Conservation (phyloP, 2,113 vertebrate genomes). For the Tachysurus fulvidraco region DNA sequence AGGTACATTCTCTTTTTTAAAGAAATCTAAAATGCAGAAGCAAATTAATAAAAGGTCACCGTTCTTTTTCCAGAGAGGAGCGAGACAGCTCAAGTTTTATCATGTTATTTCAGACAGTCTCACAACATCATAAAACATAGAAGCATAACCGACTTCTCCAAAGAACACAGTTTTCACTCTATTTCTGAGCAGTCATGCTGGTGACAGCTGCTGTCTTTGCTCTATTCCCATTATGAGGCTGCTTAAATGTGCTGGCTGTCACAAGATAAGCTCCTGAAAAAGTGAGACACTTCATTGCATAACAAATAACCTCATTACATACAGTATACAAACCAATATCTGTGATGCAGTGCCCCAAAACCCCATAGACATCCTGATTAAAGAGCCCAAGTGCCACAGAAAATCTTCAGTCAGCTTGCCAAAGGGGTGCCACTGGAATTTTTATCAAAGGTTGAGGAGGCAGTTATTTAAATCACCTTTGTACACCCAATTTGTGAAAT, state of each 20-base stretch:
- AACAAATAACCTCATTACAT: slow-evolving; percentile 48
- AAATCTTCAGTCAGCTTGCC: slow-evolving; percentile 27
- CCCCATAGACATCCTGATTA: slow-evolving; percentile 22
- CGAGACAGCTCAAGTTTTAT: slow-evolving; percentile 36
- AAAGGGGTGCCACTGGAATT: slow-evolving; percentile 22
- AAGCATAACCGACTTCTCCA: slow-evolving; percentile 32
- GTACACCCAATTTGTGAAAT: slow-evolving; percentile 3
- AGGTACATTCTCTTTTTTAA: slow-evolving; percentile 35
- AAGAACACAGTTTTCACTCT: slow-evolving; percentile 13
- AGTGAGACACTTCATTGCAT: slow-evolving; percentile 39
- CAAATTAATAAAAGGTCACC: slow-evolving; percentile 48
- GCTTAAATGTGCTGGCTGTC: slow-evolving; percentile 49
- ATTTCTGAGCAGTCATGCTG: slow-evolving; percentile 37
- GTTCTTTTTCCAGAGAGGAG: slow-evolving; percentile 1
- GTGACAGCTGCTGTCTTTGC: slow-evolving; percentile 47
- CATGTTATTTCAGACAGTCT: slow-evolving; percentile 46
- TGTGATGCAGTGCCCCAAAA: slow-evolving; percentile 35
- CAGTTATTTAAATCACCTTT: slow-evolving; percentile 1
- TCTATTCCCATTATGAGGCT: slow-evolving; percentile 41
- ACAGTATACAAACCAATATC: slow-evolving; percentile 39
- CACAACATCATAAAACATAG: slow-evolving; percentile 32
- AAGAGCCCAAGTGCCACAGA: slow-evolving; percentile 23
- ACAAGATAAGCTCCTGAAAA: slow-evolving; percentile 45
- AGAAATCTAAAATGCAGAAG: slow-evolving; percentile 27
- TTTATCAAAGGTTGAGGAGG: background rate